Conservation (phyloP, 2,797 vertebrate species). For the Tinamus major region DNA sequence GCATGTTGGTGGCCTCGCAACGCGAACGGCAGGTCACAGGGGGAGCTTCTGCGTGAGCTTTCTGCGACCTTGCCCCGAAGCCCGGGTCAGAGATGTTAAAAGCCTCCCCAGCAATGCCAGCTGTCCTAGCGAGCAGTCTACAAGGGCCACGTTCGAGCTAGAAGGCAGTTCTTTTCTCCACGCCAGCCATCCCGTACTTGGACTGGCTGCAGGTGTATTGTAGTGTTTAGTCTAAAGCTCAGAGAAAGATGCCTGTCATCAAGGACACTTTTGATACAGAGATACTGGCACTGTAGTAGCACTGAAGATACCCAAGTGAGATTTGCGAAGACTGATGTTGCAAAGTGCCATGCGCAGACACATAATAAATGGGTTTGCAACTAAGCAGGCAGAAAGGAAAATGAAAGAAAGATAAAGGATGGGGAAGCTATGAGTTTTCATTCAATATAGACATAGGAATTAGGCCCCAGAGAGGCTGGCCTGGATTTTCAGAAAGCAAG, state of each 20-base stretch:
- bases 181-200: not conserved
- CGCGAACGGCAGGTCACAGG: not conserved
- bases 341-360: too few species aligned
- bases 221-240: not conserved
- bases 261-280: not conserved
- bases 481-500: not conserved
- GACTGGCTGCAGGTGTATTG: not conserved
- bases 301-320: not conserved
- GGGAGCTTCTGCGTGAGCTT: fast-evolving
- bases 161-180: not conserved
- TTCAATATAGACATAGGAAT: not conserved
- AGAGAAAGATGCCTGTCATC: not conserved
- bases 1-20: not conserved
- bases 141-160: not conserved
- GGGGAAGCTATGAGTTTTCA: not conserved
- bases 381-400: not conserved
- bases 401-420: not conserved
- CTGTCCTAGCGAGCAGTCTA: not conserved
- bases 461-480: fast-evolving
- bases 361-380: not conserved
- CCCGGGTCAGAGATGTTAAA: not conserved
- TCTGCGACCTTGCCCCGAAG: not conserved
- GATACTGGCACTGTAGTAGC: not conserved
- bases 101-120: not conserved
- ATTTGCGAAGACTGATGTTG: not conserved